Percentiles rank a stretch among this genome's conserved stretches.
Evolutionary conservation across 92 coral and sea anemone species (phyloP).

Genomic region (Blastomussa wellsi): DNA sequence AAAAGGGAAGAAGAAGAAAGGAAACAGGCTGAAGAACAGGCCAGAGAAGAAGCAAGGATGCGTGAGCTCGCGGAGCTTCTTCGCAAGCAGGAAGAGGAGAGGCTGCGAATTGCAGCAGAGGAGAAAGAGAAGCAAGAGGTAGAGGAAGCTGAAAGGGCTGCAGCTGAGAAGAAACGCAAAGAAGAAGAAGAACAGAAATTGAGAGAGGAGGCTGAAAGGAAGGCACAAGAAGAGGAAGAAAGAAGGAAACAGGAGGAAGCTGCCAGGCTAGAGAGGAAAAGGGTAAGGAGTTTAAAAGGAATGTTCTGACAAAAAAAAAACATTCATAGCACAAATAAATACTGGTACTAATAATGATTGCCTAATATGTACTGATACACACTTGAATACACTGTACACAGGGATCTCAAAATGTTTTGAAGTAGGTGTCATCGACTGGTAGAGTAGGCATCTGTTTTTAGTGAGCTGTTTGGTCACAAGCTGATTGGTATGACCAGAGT

Average conservation of each 20-base stretch:
- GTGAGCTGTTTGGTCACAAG: no score
- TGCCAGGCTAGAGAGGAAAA: conserved; percentile 87
- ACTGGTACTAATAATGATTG: no score
- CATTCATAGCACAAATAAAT: no score
- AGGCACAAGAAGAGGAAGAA: conserved; percentile 88
- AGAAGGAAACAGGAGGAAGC: conserved; percentile 83
- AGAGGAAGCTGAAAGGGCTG: conserved; percentile 78
- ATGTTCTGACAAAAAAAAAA: neutral
- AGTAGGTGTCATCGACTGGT: no score
- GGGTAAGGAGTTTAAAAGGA: conserved; percentile 59
- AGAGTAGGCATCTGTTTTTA: no score
- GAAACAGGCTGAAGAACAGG: conserved; percentile 84
- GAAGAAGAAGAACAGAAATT: conserved; percentile 84
- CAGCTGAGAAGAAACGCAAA: conserved; percentile 75
- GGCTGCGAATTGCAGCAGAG: conserved; percentile 63
- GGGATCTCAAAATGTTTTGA: no score
- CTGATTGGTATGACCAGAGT: no score
- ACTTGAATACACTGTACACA: no score
- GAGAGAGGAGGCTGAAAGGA: conserved; percentile 65
- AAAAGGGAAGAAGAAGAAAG: conserved; percentile 91
- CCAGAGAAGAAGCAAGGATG: conserved; percentile 84
- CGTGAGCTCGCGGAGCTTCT: conserved; percentile 79
- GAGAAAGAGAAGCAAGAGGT: conserved; percentile 68
- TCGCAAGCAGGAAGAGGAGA: conserved; percentile 84
- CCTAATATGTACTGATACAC: no score